Conservation (phyloP, 2,113 vertebrate species). For the Mastomys coucha region DNA sequence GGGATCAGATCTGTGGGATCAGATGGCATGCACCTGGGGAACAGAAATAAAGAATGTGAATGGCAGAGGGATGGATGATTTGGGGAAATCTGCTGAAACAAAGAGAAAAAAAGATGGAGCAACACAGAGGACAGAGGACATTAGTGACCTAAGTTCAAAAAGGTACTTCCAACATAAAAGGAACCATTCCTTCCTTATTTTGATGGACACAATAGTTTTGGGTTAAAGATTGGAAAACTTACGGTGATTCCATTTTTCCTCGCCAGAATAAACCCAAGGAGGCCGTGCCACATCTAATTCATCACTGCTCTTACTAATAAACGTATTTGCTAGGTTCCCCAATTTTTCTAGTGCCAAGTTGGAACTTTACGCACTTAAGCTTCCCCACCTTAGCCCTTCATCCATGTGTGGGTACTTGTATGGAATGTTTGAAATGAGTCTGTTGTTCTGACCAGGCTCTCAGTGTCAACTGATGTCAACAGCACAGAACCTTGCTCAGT, state of each 20-base stretch:
- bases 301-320: conserved; percentile 7
- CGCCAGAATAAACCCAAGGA: neutral
- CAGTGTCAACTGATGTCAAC: neutral
- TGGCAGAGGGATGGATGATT: neutral
- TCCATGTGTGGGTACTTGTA: neutral
- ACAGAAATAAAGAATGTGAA: conserved; percentile 21
- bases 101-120: conserved; percentile 36
- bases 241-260: neutral
- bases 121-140: conserved; percentile 15
- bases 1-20: conserved; percentile 65
- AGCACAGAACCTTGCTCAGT: neutral
- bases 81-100: conserved; percentile 50
- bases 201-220: conserved; percentile 9
- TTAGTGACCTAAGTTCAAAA: conserved; percentile 19
- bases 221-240: conserved; percentile 23
- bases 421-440: conserved; percentile 38
- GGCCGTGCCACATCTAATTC: neutral
- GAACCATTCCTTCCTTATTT: neutral
- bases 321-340: neutral
- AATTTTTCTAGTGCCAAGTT: neutral
- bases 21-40: conserved; percentile 57
- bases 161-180: neutral
- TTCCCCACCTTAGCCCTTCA: neutral
- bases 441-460: neutral
- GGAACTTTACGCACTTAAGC: neutral